Evolutionary conservation across 2,797 vertebrate species (phyloP), one percentile per base, ranked within the genome.

Genomic region (Tolypeutes matacus): DNA sequence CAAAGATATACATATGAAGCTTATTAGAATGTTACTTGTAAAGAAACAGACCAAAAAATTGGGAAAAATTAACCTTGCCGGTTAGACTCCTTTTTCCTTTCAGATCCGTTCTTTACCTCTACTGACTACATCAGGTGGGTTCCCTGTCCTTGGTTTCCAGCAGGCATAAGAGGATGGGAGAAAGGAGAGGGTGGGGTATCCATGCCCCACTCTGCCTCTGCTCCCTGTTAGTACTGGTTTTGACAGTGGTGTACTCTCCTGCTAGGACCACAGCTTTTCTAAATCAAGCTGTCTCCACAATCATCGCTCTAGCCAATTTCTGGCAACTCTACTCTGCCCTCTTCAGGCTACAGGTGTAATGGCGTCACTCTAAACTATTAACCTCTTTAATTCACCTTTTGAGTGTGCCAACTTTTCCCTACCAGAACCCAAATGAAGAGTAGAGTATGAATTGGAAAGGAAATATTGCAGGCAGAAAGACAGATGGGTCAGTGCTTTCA

Each of bases 61-160:
- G 36, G 13, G 53, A 53, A 46, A 12, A 70, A 21, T 53, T 5
- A 36, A 23, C 17, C 36, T 23, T 81, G 25, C 36, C 87, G 31
- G 12, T 25, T 56, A 25, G 20, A 53, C 6, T 69, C 25, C 15
- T 88, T 77, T 53, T 3, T 58, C 27, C 58, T 72, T 87, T 42
- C 25, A 39, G 65, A 31, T 81, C 39, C 21, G 39, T 25, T 60
- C 15, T 31, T 42, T 34, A 56, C 1, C 1, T 31, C 34, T 73
- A 17, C 18, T 87, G 31, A 36, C 5, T 1, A 21, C 0, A 10
- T 10, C 20, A 11, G 7, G 2, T 9, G 31, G 18, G n/a, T 12
- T 81, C 3, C 36, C 25, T 36, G 34, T 0, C 53, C 31, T 23
- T 80, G 39, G 12, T 70, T 64, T 46, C 20, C 9, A 31, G 21